phyloP scores from a whole-genome alignment of 2,888 invertebrate genomes.

The Argyra leucocephala region DNA sequence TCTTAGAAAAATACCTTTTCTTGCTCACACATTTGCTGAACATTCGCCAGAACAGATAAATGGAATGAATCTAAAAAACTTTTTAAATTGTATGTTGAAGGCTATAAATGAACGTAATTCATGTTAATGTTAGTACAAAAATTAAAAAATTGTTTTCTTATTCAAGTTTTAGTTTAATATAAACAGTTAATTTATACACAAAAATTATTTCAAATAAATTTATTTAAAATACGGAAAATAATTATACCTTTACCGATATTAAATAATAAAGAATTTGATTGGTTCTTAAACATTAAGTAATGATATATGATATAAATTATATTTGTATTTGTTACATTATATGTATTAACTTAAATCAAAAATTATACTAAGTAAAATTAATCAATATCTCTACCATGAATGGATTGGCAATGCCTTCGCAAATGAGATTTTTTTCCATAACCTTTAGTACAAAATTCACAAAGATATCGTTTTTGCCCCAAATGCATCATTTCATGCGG shows the following conservation, averaged over 20 bases:
- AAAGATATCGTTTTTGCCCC: not conserved
- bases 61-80: not conserved
- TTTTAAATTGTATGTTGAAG: not conserved
- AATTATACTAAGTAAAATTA: not conserved
- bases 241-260: not conserved
- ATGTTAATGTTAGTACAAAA: not conserved
- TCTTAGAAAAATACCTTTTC: constrained; percentile 77
- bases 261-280: not conserved
- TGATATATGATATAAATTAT: no score
- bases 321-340: not conserved
- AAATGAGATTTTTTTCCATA: constrained; percentile 2
- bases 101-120: not conserved
- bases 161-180: not conserved
- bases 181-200: not conserved
- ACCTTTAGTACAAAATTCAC: constrained; percentile 1
- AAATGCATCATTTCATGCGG: not conserved
- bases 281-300: not conserved
- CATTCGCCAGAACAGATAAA: not conserved
- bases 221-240: no score
- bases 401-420: not conserved
- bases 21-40: constrained; percentile 54
- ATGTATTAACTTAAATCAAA: not conserved
- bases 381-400: constrained; percentile 4
- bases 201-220: not conserved
- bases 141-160: no score